Evolutionary conservation across 2,113 vertebrate genomes (phyloP).

Genomic region (Polypterus senegalus): DNA sequence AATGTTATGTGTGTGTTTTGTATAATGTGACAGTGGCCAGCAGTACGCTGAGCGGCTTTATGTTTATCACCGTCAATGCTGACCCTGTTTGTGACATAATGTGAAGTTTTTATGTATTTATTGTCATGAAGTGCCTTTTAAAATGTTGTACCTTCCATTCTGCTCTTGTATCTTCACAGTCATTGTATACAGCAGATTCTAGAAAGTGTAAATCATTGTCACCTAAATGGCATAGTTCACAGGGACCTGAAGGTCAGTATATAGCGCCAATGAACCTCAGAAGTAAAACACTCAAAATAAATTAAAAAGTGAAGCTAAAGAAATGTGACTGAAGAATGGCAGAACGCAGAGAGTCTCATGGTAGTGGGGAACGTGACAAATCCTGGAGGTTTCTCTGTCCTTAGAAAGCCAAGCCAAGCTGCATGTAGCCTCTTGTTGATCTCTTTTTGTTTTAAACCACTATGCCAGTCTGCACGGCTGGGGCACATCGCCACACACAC

Average conservation of each 20-base stretch:
- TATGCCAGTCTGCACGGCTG: slow-evolving; percentile 48
- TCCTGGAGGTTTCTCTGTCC: slow-evolving; percentile 20
- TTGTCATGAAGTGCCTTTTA: slow-evolving; percentile 62
- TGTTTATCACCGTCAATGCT: no score
- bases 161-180: slow-evolving; percentile 79
- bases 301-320: no score
- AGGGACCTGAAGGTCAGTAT: slow-evolving; percentile 98
- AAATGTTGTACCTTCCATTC: slow-evolving; percentile 70
- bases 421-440: slow-evolving; percentile 58
- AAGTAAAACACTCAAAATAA: no score
- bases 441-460: slow-evolving; percentile 17
- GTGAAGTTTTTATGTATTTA: slow-evolving; percentile 40
- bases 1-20: no score
- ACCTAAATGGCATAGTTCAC: slow-evolving; percentile 92
- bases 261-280: slow-evolving; percentile 43
- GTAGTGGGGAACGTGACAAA: slow-evolving; percentile 4
- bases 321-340: no score
- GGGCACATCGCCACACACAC: slow-evolving; percentile 42
- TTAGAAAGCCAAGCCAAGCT: slow-evolving; percentile 23
- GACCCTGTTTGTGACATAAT: neutral
- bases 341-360: slow-evolving; percentile 1
- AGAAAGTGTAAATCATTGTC: slow-evolving; percentile 98
- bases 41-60: no score
- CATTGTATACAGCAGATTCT: slow-evolving; percentile 99
- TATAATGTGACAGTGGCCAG: no score